Percentiles rank a stretch among this genome's conserved stretches.
phyloP scores from a whole-genome alignment of 2,888 invertebrate genomes.

The Psylliodes chrysocephalus region DNA sequence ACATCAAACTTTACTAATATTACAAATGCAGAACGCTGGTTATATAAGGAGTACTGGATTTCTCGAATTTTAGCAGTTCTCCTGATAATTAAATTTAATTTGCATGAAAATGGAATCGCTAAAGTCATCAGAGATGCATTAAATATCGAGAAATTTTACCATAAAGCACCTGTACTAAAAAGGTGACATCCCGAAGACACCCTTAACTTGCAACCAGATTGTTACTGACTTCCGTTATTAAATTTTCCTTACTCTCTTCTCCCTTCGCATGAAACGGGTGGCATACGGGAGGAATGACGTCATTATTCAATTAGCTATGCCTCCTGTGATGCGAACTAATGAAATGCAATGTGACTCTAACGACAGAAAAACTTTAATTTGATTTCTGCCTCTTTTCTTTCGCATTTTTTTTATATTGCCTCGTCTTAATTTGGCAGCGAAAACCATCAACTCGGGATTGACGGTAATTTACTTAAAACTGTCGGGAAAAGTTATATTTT shows the following conservation, averaged over 20 bases:
- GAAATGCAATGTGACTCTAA: constrained; percentile 57
- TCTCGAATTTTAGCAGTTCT: too few species aligned
- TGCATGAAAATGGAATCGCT: too few species aligned
- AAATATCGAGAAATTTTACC: too few species aligned
- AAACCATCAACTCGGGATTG: too few species aligned
- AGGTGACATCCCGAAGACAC: not conserved
- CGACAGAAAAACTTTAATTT: constrained; percentile 57
- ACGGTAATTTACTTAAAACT: too few species aligned
- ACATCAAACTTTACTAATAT: too few species aligned
- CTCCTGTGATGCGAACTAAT: constrained; percentile 55
- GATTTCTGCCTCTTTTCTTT: constrained; percentile 47
- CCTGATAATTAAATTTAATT: too few species aligned
- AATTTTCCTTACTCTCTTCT: constrained; percentile 20
- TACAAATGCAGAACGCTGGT: too few species aligned
- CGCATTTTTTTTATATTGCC: not conserved
- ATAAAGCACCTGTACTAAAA: not conserved
- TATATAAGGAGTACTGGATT: too few species aligned
- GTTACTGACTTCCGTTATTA: constrained; percentile 14
- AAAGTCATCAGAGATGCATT: too few species aligned
- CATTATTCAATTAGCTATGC: constrained; percentile 57
- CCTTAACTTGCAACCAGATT: not conserved
- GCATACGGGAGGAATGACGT: constrained; percentile 50
- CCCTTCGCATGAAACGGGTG: not conserved
- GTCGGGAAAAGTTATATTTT: too few species aligned
- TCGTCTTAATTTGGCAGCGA: too few species aligned